These are phyloP conservation scores for Zeus faber DNA, from an alignment of 2,113 vertebrate genomes.

Conservation along the genomic window DNA sequence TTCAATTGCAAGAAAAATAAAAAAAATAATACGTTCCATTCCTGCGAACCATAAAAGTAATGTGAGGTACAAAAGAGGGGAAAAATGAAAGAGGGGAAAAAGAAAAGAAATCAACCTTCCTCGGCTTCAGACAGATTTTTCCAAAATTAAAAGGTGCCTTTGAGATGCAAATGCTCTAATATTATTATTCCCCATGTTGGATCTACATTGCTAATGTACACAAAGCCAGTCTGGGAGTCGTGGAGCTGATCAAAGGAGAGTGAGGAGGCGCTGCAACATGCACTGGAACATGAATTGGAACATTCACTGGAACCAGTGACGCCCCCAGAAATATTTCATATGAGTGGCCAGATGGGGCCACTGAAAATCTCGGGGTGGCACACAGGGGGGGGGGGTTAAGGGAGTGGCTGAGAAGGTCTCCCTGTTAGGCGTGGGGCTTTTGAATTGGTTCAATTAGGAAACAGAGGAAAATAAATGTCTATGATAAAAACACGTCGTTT, in stretches of 20 bases:
- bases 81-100: too few species aligned
- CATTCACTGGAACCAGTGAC: too few species aligned
- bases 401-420: too few species aligned
- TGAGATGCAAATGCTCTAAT: constrained; percentile 75
- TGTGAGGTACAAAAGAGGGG: constrained; percentile 33
- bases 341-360: too few species aligned
- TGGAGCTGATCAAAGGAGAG: constrained; percentile 71
- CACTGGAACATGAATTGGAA: constrained; percentile 37
- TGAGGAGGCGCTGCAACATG: constrained; percentile 49
- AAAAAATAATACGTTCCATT: constrained; percentile 12
- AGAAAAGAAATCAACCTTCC: constrained; percentile 11
- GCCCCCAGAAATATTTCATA: too few species aligned
- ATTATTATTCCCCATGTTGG: constrained; percentile 62
- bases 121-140: constrained; percentile 36
- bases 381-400: too few species aligned
- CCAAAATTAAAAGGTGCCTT: constrained; percentile 65
- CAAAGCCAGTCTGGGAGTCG: constrained; percentile 59
- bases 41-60: constrained; percentile 43
- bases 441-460: too few species aligned
- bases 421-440: too few species aligned
- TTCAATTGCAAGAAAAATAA: constrained; percentile 30
- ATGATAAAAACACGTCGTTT: too few species aligned
- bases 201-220: constrained; percentile 79
- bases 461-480: too few species aligned
- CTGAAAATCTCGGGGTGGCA: too few species aligned